These are phyloP conservation scores for Typhlichthys eigenmanni DNA, from an alignment of 2,797 vertebrate genomes.

Conservation along the genomic window DNA sequence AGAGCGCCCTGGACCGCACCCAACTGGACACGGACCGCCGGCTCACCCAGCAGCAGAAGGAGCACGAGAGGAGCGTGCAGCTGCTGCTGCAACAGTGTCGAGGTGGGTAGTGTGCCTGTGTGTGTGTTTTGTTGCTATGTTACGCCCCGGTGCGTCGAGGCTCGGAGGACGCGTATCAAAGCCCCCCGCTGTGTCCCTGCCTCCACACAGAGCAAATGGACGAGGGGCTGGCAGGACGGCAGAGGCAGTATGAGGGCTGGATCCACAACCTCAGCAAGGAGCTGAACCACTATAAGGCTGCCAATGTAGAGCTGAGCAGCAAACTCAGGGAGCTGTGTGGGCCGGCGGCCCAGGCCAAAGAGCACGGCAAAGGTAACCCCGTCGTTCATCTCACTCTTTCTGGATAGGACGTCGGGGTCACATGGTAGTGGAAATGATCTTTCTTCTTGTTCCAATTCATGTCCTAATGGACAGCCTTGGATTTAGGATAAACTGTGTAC, in stretches of 20 bases:
- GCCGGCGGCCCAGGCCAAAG: slow-evolving; percentile 49
- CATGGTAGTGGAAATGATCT: too few relatives aligned
- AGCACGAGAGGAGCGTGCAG: slow-evolving; percentile 89
- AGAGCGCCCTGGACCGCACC: slow-evolving; percentile 89
- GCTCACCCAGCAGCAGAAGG: slow-evolving; percentile 94
- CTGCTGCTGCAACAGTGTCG: slow-evolving; percentile 92
- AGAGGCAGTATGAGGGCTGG: slow-evolving; percentile 88
- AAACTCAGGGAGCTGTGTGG: slow-evolving; percentile 75
- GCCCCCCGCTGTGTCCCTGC: not conserved
- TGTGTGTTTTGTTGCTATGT: not conserved
- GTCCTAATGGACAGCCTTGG: not conserved
- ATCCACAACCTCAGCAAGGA: slow-evolving; percentile 91
- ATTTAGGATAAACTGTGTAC: not conserved
- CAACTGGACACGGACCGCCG: slow-evolving; percentile 91
- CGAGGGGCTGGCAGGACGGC: slow-evolving; percentile 86
- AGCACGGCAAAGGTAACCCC: slow-evolving; percentile 54
- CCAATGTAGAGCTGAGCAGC: slow-evolving; percentile 88
- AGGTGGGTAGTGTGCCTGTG: slow-evolving; percentile 66
- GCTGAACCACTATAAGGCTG: slow-evolving; percentile 81
- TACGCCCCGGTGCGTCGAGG: not conserved
- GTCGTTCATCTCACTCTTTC: slow-evolving; percentile 1
- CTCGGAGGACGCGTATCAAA: not conserved
- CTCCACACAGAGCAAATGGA: slow-evolving; percentile 86
- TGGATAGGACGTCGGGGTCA: not conserved
- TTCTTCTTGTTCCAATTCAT: too few relatives aligned